Base-by-base conservation (phyloP, 2,797 vertebrate genomes). In the Gadopsis marmoratus region DNA sequence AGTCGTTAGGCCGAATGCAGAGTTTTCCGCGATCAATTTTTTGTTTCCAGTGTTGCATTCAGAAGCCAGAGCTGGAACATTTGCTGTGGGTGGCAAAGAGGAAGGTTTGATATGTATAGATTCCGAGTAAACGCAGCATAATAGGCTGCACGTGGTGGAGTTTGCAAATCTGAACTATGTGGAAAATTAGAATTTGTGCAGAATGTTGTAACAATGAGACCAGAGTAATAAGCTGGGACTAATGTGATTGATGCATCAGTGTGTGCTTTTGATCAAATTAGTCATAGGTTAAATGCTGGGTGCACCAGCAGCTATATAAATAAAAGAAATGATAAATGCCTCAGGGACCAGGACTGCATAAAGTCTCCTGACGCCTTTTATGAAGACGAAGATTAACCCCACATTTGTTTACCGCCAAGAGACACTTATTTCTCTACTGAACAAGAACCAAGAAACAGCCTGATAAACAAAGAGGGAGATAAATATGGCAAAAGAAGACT, bases 351-450 rank as follows among this genome's bases (percentile, higher is more conserved):
- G 47, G 45, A 47, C 75, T 31, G 71, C 55, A 60, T 29, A 43
- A 37, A 79, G 71, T 74, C 84, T 84, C 74, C 72, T 63, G 74
- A 85, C 65, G 63, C 62, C 60, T 78, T 83, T 81, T 74, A 80
- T 72, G 68, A 85, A 43, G 26, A 26, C 26, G 26, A 26, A 80
- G 50, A 89, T 85, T 85, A 88, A 87, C 81, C 76, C 59, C 64
- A 31, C 65, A 2, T 87, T 83, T 76, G 81, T 85, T 86, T 63
- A 61, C 26, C 4, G 14, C 64, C 65, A 35, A 72, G 33, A 55
- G 78, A 78, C 70, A 66, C 59, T 59, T 73, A 12, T 76, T 43
- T 62, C 74, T 61, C 23, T 76, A 68, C 37, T 62, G 55, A 81
- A 74, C 54, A 53, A 68, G 31, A 65, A 83, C 78, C 82, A 78